phyloP scores from a whole-genome alignment of 35 echinoderm and acorn worm genomes.

The Amphiura filiformis region DNA sequence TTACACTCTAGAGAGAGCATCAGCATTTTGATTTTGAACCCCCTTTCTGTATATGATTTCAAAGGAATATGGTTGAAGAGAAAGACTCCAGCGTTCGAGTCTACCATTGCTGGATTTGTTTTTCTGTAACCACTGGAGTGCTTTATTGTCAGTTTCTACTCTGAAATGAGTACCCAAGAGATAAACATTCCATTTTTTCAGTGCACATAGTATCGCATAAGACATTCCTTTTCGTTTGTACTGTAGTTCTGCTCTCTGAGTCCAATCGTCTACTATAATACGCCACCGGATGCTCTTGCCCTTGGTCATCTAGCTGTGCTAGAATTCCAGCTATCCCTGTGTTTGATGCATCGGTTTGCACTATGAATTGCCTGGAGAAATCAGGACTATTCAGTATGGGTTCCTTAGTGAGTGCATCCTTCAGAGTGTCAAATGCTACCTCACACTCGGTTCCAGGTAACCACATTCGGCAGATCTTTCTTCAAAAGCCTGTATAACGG shows the following conservation, averaged over 20 bases:
- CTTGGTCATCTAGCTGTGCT: neutral
- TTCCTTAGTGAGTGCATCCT: neutral
- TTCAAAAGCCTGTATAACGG: conserved; percentile 2
- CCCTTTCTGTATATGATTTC: conserved; percentile 7
- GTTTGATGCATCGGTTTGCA: conserved; percentile 24
- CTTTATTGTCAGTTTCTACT: conserved; percentile 34
- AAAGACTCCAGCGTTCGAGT: conserved; percentile 8
- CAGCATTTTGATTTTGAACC: neutral
- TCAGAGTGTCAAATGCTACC: neutral
- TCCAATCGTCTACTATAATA: conserved; percentile 1
- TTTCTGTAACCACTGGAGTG: conserved; percentile 10
- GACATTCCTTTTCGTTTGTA: conserved; percentile 31
- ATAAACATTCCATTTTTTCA: conserved; percentile 34
- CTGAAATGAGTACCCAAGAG: conserved; percentile 4
- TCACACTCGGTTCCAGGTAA: conserved; percentile 1
- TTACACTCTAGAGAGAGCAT: conserved; percentile 18
- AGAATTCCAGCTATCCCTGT: neutral
- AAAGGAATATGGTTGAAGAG: neutral
- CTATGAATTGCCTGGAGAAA: conserved; percentile 1
- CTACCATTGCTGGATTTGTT: neutral
- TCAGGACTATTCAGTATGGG: neutral
- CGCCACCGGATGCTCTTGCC: neutral
- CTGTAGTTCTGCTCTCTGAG: conserved; percentile 2
- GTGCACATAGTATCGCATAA: conserved; percentile 17
- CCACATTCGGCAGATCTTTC: neutral